Conservation (phyloP, 2,797 vertebrate species). For the Poeciliopsis infans region DNA sequence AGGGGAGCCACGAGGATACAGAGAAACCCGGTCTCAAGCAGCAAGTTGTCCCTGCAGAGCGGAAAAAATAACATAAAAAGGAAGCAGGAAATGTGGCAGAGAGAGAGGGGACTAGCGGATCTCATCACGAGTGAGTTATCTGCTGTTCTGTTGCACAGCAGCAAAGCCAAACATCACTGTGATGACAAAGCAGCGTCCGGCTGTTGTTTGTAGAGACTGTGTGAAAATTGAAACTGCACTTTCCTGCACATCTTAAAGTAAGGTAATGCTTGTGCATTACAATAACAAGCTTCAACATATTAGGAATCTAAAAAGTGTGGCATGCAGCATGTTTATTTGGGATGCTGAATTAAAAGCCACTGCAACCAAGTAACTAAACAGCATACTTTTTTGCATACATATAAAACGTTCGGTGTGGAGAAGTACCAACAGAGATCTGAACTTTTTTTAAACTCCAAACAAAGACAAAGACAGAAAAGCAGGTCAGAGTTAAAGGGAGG, state of each 20-base stretch:
- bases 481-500: neutral
- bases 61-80: neutral
- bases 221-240: constrained; percentile 19
- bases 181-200: constrained; percentile 6
- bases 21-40: constrained; percentile 91
- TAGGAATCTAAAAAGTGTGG: neutral
- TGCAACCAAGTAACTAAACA: neutral
- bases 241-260: neutral
- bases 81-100: neutral
- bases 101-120: neutral
- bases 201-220: constrained; percentile 11
- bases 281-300: neutral
- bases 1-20: constrained; percentile 89
- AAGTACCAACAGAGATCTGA: neutral
- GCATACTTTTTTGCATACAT: neutral
- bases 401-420: neutral
- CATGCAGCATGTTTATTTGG: neutral
- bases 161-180: constrained; percentile 18
- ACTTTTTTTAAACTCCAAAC: neutral
- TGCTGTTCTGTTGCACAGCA: constrained; percentile 19
- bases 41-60: constrained; percentile 87
- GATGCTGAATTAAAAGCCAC: neutral
- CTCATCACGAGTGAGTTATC: neutral
- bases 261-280: neutral
- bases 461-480: neutral